These are phyloP conservation scores for Myotis davidii DNA, from an alignment of 2,113 vertebrate species.

Conservation along the genomic window DNA sequence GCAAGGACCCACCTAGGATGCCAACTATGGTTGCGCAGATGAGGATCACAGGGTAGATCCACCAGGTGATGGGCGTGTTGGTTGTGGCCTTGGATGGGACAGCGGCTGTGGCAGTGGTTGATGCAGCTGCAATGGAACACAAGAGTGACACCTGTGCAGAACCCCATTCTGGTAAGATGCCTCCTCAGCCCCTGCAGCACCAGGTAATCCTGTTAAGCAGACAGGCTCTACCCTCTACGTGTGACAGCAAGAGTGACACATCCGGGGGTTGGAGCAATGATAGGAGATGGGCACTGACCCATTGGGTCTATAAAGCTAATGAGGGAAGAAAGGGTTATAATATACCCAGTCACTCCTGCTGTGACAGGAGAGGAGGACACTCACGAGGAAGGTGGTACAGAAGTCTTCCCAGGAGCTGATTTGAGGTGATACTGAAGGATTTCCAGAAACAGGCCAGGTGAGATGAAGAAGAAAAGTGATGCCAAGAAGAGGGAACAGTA, in stretches of 20 bases:
- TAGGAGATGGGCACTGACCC: not conserved
- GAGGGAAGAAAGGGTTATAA: not conserved
- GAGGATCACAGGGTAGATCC: not conserved
- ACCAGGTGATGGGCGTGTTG: not conserved
- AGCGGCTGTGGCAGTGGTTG: fast-evolving
- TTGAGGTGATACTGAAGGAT: fast-evolving
- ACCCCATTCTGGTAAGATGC: fast-evolving
- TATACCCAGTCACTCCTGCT: not conserved
- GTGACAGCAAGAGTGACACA: not conserved
- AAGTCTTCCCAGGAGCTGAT: not conserved
- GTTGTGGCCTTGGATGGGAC: fast-evolving
- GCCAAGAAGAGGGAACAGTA: not conserved
- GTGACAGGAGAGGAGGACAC: not conserved
- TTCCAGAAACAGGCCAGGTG: not conserved
- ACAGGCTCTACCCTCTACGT: fast-evolving
- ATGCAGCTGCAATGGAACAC: not conserved
- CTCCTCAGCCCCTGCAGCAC: not conserved
- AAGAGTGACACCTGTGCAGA: not conserved
- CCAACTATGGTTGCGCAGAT: not conserved
- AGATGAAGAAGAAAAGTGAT: not conserved
- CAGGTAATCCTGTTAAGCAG: not conserved
- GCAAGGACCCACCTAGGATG: fast-evolving
- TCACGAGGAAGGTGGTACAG: too few relatives aligned
- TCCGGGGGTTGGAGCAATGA: fast-evolving
- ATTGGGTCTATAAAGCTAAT: not conserved